Conservation (phyloP, 2,113 vertebrate species). For the Colinus virginianus region DNA sequence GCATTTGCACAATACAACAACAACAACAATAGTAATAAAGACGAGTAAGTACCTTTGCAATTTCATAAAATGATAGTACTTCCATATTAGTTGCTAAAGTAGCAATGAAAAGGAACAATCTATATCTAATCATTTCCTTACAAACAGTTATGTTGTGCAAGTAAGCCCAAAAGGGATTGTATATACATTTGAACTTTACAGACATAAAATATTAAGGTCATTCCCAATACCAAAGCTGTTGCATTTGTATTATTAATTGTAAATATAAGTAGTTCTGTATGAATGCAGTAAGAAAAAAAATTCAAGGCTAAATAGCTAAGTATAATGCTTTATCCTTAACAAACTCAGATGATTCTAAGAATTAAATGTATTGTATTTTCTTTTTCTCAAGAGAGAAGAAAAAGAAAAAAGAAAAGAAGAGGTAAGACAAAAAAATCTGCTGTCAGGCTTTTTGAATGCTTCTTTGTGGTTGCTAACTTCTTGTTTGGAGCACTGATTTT, state of each 20-base stretch:
- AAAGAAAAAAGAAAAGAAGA: constrained; percentile 82
- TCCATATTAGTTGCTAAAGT: neutral
- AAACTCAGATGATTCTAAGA: neutral
- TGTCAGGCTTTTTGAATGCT: neutral
- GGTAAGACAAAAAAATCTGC: constrained; percentile 55
- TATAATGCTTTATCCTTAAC: neutral
- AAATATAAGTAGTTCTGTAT: neutral
- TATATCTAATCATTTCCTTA: neutral
- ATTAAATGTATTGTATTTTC: neutral
- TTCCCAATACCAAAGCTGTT: neutral
- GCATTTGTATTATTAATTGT: neutral
- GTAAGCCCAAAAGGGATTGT: neutral
- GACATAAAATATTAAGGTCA: neutral
- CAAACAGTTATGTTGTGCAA: neutral
- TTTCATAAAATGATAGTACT: constrained; percentile 1
- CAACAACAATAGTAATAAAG: constrained; percentile 95
- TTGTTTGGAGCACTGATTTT: neutral
- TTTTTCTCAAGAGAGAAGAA: constrained; percentile 77
- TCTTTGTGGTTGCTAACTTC: neutral
- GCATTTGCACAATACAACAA: constrained; percentile 80
- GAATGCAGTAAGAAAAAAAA: neutral
- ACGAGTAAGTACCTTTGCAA: constrained; percentile 83
- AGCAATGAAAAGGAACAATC: neutral
- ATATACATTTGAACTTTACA: neutral
- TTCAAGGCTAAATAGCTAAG: neutral